These are phyloP conservation scores for Drosophila varians DNA, from an alignment of 1,140 invertebrate species.

Conservation along the genomic window DNA sequence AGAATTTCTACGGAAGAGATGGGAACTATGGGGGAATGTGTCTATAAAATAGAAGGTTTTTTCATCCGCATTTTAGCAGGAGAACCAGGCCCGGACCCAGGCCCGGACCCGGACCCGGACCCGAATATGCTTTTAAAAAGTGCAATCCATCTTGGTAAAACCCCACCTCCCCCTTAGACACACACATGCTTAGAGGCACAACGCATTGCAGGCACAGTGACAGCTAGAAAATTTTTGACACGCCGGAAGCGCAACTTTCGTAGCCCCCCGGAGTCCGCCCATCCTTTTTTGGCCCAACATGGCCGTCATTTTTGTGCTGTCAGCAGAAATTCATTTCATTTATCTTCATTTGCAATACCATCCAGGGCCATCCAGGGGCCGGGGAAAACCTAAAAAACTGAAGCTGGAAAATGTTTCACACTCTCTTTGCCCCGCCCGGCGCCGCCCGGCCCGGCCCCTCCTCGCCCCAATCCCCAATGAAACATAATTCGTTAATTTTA, in stretches of 20 bases:
- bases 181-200: constrained; percentile 15
- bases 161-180: neutral
- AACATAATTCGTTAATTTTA: constrained; percentile 77
- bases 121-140: constrained; percentile 74
- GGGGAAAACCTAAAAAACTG: too few relatives aligned
- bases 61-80: too few relatives aligned
- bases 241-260: constrained; percentile 1
- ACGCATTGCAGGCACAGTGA: constrained; percentile 21
- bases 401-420: constrained; percentile 14
- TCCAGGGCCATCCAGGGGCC: neutral
- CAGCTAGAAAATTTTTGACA: constrained; percentile 43
- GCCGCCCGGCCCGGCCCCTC: too few relatives aligned
- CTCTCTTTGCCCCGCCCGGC: too few relatives aligned
- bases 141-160: constrained; percentile 75
- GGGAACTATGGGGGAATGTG: too few relatives aligned
- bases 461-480: constrained; percentile 19
- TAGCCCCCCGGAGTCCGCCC: neutral
- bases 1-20: too few relatives aligned
- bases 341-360: constrained; percentile 74
- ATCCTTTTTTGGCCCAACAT: neutral
- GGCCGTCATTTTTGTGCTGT: constrained; percentile 67
- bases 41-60: too few relatives aligned
- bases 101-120: too few relatives aligned
- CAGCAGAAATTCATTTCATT: constrained; percentile 77
- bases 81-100: too few relatives aligned